A percentile compares a stretch with the other conserved stretches of the same genome.
These are phyloP conservation scores for Dusona sp. DNA, from an alignment of 2,888 invertebrate genomes.

Conservation along the genomic window DNA sequence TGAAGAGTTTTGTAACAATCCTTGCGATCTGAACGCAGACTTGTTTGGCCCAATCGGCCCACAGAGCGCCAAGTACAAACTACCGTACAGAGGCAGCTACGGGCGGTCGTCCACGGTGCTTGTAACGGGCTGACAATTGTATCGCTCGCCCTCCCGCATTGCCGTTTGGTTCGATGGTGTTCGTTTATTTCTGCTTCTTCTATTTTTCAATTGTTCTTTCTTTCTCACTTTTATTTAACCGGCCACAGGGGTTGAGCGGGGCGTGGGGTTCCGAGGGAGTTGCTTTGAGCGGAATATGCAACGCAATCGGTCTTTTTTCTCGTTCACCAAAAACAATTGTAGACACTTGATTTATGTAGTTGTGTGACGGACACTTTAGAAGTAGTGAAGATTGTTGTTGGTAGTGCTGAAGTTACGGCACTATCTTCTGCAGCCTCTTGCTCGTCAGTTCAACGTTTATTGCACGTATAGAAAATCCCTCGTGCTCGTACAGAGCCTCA, in stretches of 20 bases:
- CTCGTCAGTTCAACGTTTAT: not conserved
- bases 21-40: not conserved
- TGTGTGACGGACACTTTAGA: conserved; percentile 5
- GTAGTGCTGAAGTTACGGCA: conserved; percentile 7
- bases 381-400: conserved; percentile 1
- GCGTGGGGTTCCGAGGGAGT: too few relatives aligned
- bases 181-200: too few relatives aligned
- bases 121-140: not conserved
- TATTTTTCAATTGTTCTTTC: too few relatives aligned
- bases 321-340: not conserved
- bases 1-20: conserved; percentile 12
- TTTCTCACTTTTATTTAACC: not conserved
- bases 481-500: conserved; percentile 10
- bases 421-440: not conserved
- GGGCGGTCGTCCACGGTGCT: not conserved
- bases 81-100: not conserved
- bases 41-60: not conserved
- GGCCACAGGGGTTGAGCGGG: not conserved
- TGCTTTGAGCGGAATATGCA: not conserved
- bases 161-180: not conserved
- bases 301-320: not conserved
- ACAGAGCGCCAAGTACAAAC: not conserved
- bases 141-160: not conserved
- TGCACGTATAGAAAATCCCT: not conserved
- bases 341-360: not conserved